A percentile compares a stretch with the other conserved stretches of the same genome.
Conservation (phyloP, 2,113 vertebrate species). For the Sceloporus undulatus region DNA sequence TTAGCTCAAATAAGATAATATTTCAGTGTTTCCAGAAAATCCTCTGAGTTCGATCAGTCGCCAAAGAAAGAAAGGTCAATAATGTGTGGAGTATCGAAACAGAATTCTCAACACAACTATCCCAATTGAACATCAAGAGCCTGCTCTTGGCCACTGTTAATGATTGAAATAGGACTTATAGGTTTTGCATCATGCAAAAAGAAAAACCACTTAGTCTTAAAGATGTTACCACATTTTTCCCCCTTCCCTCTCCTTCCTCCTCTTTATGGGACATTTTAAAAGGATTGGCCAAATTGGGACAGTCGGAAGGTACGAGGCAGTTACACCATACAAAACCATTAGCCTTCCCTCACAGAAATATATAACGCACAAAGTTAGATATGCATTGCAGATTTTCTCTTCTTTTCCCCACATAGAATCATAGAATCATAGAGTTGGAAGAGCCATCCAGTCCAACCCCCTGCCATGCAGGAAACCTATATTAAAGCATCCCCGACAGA, state of each 20-base stretch:
- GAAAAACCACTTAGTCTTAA: too few species aligned
- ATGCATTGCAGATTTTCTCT: slow-evolving; percentile 27
- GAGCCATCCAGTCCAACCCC: too few species aligned
- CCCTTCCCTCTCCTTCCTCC: too few species aligned
- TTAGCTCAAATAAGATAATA: background rate
- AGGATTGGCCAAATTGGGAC: too few species aligned
- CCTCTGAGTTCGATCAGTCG: background rate
- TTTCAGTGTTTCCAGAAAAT: background rate
- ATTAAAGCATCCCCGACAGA: too few species aligned
- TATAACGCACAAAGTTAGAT: slow-evolving; percentile 36
- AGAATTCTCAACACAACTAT: background rate
- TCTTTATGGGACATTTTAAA: too few species aligned
- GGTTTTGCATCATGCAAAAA: too few species aligned
- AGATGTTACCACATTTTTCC: too few species aligned
- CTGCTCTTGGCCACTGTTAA: background rate
- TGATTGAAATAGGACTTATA: background rate
- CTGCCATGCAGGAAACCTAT: too few species aligned
- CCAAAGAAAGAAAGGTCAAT: background rate
- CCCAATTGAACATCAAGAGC: background rate
- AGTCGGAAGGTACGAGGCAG: background rate
- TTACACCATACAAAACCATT: slow-evolving; percentile 9
- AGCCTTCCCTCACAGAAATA: slow-evolving; percentile 15
- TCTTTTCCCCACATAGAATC: background rate
- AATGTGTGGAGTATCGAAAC: background rate
- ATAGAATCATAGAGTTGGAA: too few species aligned